phyloP scores from a whole-genome alignment of 1,140 invertebrate species.

The Brachionus sp. region DNA sequence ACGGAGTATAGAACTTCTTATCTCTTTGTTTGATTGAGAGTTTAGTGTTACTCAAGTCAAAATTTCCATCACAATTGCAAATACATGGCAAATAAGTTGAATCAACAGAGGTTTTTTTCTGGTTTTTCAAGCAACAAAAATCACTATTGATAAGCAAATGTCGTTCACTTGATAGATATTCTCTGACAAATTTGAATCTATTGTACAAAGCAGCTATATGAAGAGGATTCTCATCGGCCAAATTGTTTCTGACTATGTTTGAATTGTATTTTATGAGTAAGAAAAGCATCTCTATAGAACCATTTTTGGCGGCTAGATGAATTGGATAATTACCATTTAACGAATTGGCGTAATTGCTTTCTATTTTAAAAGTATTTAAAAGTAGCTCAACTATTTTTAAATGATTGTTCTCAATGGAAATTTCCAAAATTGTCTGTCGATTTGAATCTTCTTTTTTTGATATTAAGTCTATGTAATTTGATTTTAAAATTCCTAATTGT shows the following conservation, averaged over 20 bases:
- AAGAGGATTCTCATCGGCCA: not conserved
- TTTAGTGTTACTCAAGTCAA: not conserved
- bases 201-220: slow-evolving; percentile 28
- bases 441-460: slow-evolving; percentile 36
- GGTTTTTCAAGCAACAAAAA: not conserved
- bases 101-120: not conserved
- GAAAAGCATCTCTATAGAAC: slow-evolving; percentile 11
- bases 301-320: slow-evolving; percentile 26
- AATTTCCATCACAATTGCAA: slow-evolving; percentile 5
- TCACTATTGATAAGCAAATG: not conserved
- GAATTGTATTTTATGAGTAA: slow-evolving; percentile 41
- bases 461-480: slow-evolving; percentile 2
- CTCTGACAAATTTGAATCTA: slow-evolving; percentile 8
- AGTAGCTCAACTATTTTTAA: slow-evolving; percentile 18
- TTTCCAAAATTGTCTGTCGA: not conserved
- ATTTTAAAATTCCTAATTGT: not conserved
- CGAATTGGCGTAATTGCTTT: not conserved
- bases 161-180: slow-evolving; percentile 17
- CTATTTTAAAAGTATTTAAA: not conserved
- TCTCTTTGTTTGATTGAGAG: slow-evolving; percentile 3
- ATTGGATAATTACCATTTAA: slow-evolving; percentile 2
- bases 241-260: not conserved
- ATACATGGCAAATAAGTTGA: slow-evolving; percentile 3
- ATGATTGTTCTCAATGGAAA: slow-evolving; percentile 42
- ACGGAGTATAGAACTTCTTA: slow-evolving; percentile 8